These are phyloP conservation scores for Delphinapterus leucas DNA, from an alignment of 2,113 vertebrate species.

Conservation along the genomic window DNA sequence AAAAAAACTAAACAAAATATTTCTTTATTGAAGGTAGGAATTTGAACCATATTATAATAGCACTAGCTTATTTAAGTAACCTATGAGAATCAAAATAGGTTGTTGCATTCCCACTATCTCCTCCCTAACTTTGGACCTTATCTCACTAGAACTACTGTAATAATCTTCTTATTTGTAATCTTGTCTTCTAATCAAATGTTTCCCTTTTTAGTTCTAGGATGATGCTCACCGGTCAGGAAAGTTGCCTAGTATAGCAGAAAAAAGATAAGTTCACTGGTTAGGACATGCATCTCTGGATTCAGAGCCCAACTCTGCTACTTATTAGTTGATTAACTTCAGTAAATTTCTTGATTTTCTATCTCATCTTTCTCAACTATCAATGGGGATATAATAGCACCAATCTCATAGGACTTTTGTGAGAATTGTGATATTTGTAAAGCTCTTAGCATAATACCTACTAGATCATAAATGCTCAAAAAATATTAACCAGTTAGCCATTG, in stretches of 20 bases:
- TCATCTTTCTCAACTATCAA: neutral
- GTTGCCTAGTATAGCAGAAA: neutral
- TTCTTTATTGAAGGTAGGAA: neutral
- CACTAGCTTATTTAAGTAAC: neutral
- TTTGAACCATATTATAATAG: neutral
- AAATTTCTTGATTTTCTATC: neutral
- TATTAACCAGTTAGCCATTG: neutral
- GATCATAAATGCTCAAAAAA: neutral
- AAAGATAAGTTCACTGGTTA: neutral
- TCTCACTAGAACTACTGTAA: neutral
- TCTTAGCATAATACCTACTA: neutral
- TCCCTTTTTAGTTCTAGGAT: neutral
- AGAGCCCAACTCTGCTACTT: neutral
- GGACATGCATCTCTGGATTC: neutral
- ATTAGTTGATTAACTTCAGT: neutral
- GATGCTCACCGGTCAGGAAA: neutral
- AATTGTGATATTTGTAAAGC: neutral
- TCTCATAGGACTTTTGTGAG: neutral
- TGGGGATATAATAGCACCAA: neutral
- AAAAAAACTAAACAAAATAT: neutral
- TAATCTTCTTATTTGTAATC: neutral
- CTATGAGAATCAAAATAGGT: neutral
- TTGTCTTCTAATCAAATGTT: neutral
- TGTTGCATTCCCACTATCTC: neutral
- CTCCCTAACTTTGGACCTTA: neutral